Evolutionary conservation across 2,113 vertebrate genomes (phyloP).

Genomic region (Channa argus): DNA sequence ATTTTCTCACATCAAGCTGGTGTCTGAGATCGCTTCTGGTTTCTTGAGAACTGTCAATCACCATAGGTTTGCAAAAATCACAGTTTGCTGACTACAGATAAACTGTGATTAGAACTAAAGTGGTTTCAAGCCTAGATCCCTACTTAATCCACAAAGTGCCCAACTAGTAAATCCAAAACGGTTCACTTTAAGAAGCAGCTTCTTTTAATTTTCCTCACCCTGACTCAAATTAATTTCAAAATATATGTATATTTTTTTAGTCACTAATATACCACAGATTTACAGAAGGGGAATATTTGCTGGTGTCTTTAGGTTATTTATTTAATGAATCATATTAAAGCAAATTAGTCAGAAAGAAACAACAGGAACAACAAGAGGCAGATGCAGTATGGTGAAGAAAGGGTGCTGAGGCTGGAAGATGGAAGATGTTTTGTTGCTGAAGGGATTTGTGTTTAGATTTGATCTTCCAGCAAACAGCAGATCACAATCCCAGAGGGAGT

Average conservation of each 20-base stretch:
- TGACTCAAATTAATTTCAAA: background rate
- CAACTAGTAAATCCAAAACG: background rate
- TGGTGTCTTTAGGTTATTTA: conserved; percentile 4
- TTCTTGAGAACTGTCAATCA: no score
- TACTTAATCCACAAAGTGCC: background rate
- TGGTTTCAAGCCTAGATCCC: background rate
- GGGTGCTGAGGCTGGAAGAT: conserved; percentile 15
- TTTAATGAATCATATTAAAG: background rate
- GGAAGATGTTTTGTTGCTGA: conserved; percentile 29
- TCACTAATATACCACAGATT: background rate
- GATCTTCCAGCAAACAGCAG: conserved; percentile 51
- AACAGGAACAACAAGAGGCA: conserved; percentile 32
- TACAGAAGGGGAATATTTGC: background rate
- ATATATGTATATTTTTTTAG: background rate
- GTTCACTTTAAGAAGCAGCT: no score
- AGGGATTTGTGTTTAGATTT: conserved; percentile 62
- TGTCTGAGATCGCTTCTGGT: no score
- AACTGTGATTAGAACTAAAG: background rate
- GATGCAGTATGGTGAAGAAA: background rate
- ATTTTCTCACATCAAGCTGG: no score
- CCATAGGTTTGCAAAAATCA: no score
- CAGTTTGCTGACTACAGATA: no score
- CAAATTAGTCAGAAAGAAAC: conserved; percentile 24
- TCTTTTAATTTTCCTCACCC: background rate
- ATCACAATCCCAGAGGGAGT: conserved; percentile 41